phyloP scores from a whole-genome alignment of 2,113 vertebrate genomes.

The Sialia sialis region DNA sequence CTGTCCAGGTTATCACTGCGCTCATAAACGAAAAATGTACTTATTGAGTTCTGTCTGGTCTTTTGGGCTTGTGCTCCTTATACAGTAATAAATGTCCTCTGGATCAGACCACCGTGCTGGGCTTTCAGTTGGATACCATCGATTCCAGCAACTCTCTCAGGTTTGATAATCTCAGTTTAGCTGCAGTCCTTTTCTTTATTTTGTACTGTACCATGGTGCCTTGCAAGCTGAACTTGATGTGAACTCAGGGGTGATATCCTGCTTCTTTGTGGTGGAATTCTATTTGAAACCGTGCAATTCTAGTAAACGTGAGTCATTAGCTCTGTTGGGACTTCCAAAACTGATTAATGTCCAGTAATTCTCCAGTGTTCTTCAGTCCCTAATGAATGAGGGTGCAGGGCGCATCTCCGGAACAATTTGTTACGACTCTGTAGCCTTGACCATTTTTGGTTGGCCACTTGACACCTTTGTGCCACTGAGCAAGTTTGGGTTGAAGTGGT shows the following conservation, averaged over 20 bases:
- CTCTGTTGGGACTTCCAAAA: not conserved
- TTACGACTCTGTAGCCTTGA: fast-evolving
- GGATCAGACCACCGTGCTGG: not conserved
- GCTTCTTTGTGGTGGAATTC: not conserved
- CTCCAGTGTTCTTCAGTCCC: not conserved
- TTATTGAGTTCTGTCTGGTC: slow-evolving; percentile 37
- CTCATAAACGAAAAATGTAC: slow-evolving; percentile 33
- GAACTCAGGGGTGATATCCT: slow-evolving; percentile 14
- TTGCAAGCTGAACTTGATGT: not conserved
- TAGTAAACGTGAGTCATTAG: not conserved
- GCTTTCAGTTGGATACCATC: not conserved
- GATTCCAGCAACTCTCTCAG: slow-evolving; percentile 1
- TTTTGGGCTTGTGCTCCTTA: not conserved
- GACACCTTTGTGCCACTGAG: not conserved
- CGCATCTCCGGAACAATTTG: not conserved
- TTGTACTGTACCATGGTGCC: not conserved
- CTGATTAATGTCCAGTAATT: not conserved
- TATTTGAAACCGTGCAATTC: not conserved
- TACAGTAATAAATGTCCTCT: slow-evolving; percentile 20
- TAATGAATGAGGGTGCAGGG: not conserved
- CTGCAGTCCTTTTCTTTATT: slow-evolving; percentile 29
- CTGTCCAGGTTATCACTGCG: slow-evolving; percentile 5
- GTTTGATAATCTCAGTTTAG: slow-evolving; percentile 19
- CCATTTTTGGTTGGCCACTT: not conserved
- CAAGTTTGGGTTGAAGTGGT: not conserved